Conservation (phyloP, 2,113 vertebrate genomes). For the Vombatus ursinus region DNA sequence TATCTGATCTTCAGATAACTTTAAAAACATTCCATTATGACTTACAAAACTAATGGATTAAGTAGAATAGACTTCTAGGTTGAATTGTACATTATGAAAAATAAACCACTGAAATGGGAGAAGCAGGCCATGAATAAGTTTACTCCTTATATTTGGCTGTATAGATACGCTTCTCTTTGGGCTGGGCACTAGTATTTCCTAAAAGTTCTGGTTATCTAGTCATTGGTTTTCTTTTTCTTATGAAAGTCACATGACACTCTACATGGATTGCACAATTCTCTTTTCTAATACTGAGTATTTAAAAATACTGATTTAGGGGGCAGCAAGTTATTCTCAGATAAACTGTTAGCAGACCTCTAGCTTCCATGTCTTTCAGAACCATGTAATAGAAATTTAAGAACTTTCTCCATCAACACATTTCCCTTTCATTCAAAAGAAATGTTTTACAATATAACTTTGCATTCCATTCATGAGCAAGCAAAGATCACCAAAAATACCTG, state of each 20-base stretch:
- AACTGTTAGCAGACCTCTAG: neutral
- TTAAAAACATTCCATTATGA: constrained; percentile 21
- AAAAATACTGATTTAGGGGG: constrained; percentile 4
- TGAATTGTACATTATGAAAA: constrained; percentile 39
- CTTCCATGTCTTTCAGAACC: constrained; percentile 24
- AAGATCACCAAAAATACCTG: neutral
- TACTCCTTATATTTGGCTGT: constrained; percentile 9
- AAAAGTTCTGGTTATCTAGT: constrained; percentile 41
- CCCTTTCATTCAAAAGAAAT: constrained; percentile 37
- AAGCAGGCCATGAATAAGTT: constrained; percentile 14
- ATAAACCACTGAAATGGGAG: neutral
- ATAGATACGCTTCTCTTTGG: neutral
- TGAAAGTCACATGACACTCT: neutral
- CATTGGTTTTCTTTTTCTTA: constrained; percentile 9
- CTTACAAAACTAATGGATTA: constrained; percentile 21
- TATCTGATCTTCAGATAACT: constrained; percentile 3
- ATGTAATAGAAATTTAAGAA: neutral
- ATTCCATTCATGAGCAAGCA: neutral
- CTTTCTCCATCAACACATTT: constrained; percentile 26
- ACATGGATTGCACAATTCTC: neutral
- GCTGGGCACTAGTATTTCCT: constrained; percentile 32
- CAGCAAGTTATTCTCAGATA: constrained; percentile 36
- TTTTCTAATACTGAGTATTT: neutral
- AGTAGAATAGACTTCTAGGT: constrained; percentile 17
- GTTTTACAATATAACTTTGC: constrained; percentile 31